Base-by-base conservation (phyloP, 2,797 vertebrate species). In the Galagoides demidoff region DNA sequence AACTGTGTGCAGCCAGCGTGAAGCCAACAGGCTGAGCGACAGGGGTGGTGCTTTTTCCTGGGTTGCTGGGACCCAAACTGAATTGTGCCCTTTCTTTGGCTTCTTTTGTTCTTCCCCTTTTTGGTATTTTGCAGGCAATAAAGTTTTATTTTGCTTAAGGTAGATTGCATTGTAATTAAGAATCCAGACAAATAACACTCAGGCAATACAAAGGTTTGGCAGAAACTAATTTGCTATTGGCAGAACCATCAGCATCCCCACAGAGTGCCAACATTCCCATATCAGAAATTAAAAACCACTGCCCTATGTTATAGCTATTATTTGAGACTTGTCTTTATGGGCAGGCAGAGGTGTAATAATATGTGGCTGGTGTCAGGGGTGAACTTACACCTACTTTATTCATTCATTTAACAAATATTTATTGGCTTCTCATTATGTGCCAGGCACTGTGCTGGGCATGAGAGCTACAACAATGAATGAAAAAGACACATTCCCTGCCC, bases 221-320 rank as follows among this genome's bases (percentile, higher is more conserved):
- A 96, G 84, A 82, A 95, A 88, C 61, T 43, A 85, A 87, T 90
- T 92, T 64, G 68, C 63, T 82, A 10, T 66, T 70, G 84, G 52
- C 34, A 92, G 86, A 81, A 37, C 27, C 31, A 68, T 91, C 19
- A 29, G 66, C 37, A 78, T 94, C 66, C 89, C 73, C 76, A n/a
- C 6, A 94, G 25, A 82, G 29, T 12, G 81, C 37, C 61, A 74
- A 57, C 25, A 2, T 55, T 89, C 59, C 52, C 52, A 78, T 63
- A 90, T 90, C 13, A 83, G 70, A 96, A 77, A 91, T 14, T 22
- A 23, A 87, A 96, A 89, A 59, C 52, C 34, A 73, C 11, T 59
- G 17, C 34, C 59, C 13, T 59, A 59, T 66, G 63, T 61, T 94
- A 49, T 2, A 76, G 55, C 31, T 89, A 16, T 82, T 94, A 45